These are phyloP conservation scores for Momotus momota DNA, from an alignment of 2,797 vertebrate species.

Conservation along the genomic window DNA sequence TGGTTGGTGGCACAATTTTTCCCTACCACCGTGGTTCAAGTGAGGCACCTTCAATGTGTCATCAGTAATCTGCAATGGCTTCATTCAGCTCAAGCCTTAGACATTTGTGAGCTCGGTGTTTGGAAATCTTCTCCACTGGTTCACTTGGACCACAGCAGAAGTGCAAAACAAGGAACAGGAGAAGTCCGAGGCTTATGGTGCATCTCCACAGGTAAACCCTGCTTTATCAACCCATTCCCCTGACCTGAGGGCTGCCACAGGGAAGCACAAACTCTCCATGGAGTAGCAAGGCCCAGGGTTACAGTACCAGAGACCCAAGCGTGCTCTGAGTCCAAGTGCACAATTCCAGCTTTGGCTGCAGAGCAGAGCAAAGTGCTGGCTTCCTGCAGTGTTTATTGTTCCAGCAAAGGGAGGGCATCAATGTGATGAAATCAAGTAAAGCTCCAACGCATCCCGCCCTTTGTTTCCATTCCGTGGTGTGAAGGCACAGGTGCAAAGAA, in stretches of 20 bases:
- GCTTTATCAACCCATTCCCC: not conserved
- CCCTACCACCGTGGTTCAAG: fast-evolving
- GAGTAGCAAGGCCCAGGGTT: not conserved
- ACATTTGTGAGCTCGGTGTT: not conserved
- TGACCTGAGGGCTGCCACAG: not conserved
- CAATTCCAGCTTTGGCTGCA: not conserved
- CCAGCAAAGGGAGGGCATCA: not conserved
- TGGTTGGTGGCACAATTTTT: not conserved
- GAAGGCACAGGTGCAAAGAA: not conserved
- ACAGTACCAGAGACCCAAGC: not conserved
- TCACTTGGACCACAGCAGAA: not conserved
- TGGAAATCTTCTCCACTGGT: not conserved
- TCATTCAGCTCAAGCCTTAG: not conserved
- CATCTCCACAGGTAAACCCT: not conserved
- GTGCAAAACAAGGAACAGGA: not conserved
- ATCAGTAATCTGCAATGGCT: not conserved
- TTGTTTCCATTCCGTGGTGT: not conserved
- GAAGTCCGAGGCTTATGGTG: not conserved
- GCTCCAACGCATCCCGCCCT: not conserved
- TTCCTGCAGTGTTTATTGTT: not conserved
- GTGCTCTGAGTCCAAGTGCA: not conserved
- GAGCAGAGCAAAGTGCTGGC: not conserved
- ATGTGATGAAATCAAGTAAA: not conserved
- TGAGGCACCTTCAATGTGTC: not conserved
- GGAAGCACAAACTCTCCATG: not conserved